A percentile compares a stretch with the other conserved stretches of the same genome.
phyloP scores from a whole-genome alignment of 2,113 vertebrate species.

The Poecile atricapillus region DNA sequence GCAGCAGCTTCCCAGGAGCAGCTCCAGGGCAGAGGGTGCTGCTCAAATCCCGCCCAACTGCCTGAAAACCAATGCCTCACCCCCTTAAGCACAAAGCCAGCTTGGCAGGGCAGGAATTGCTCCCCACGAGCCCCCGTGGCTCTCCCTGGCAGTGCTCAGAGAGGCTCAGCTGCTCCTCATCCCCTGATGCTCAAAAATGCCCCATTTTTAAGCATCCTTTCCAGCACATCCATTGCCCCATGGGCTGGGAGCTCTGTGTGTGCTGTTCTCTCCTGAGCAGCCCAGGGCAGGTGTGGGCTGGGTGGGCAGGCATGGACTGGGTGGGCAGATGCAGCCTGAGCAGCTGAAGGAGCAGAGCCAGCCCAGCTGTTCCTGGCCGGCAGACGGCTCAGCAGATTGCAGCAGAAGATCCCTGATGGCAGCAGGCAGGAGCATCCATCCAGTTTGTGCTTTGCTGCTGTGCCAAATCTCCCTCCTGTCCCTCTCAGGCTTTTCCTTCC shows the following conservation, averaged over 20 bases:
- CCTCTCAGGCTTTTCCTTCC: not conserved
- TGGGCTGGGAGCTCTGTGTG: not conserved
- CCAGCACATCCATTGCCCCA: rapidly evolving
- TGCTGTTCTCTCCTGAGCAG: rapidly evolving
- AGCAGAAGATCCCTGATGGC: not conserved
- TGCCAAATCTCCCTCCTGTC: constrained; percentile 17
- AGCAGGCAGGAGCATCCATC: not conserved
- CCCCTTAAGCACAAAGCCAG: rapidly evolving
- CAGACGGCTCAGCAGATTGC: constrained; percentile 64
- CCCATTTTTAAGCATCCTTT: not conserved
- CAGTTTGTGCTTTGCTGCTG: not conserved
- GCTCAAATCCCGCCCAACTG: not conserved
- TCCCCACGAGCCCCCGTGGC: rapidly evolving
- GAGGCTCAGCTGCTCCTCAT: not conserved
- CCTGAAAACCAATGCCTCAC: not conserved
- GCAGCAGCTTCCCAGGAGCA: not conserved
- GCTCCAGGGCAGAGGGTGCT: not conserved
- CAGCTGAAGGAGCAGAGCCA: not conserved
- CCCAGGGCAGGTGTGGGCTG: not conserved
- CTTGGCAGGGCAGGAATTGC: rapidly evolving
- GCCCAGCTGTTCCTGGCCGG: not conserved
- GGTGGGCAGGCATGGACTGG: not conserved
- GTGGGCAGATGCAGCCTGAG: not conserved
- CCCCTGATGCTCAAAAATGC: too few species aligned
- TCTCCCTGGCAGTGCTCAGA: rapidly evolving